These are phyloP conservation scores for Halesus radiatus DNA, from an alignment of 1,140 invertebrate species.

Conservation along the genomic window DNA sequence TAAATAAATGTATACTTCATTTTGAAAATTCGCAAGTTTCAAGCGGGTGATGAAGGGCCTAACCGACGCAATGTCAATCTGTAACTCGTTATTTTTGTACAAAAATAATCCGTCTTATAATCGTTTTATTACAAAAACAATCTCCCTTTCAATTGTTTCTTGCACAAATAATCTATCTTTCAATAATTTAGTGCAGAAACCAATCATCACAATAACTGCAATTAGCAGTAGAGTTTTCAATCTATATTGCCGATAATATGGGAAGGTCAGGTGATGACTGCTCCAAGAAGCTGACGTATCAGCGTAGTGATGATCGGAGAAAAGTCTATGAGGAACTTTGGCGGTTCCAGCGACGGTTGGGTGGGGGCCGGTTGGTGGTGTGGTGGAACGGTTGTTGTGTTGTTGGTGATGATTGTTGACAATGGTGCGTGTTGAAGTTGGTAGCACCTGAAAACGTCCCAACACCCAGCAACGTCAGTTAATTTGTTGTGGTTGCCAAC, in stretches of 20 bases:
- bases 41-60: too few species aligned
- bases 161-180: neutral
- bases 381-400: constrained; percentile 16
- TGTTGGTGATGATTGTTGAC: constrained; percentile 35
- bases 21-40: too few species aligned
- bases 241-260: neutral
- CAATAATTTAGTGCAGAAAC: too few species aligned
- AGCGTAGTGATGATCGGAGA: neutral
- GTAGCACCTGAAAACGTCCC: constrained; percentile 47
- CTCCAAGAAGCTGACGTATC: neutral
- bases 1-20: too few species aligned
- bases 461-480: constrained; percentile 44
- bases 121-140: neutral
- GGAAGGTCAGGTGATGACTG: neutral
- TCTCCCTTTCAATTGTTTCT: neutral
- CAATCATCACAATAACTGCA: neutral
- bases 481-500: neutral
- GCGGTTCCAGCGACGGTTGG: neutral
- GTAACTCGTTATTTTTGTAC: too few species aligned
- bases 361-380: constrained; percentile 24
- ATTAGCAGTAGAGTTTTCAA: neutral
- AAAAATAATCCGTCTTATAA: neutral
- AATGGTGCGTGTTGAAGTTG: constrained; percentile 9
- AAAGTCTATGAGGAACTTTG: too few species aligned
- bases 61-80: too few species aligned